Conservation (phyloP, 2,113 vertebrate species). For the Pygoscelis adeliae region DNA sequence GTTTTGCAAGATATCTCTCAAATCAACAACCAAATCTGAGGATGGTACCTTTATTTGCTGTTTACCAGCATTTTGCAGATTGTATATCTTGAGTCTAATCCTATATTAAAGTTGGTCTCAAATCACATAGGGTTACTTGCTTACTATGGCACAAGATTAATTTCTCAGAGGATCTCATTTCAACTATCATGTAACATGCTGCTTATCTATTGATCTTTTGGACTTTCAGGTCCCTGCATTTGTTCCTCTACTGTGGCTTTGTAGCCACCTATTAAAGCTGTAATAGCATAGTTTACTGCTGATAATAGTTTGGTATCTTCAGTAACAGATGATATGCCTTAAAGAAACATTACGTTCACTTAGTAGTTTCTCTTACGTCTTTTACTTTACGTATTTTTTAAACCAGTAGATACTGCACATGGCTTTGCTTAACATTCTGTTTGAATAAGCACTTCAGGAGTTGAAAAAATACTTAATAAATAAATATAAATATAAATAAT, state of each 20-base stretch:
- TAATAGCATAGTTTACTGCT: constrained; percentile 61
- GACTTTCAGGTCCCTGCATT: constrained; percentile 66
- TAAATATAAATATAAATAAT: background rate
- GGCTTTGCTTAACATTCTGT: background rate
- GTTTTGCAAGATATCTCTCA: background rate
- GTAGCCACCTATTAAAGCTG: constrained; percentile 56
- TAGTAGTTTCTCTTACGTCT: constrained; percentile 9
- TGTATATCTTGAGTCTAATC: background rate
- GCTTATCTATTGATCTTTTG: constrained; percentile 60
- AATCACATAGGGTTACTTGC: constrained; percentile 32
- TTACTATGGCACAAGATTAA: constrained; percentile 51
- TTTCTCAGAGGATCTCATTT: constrained; percentile 72
- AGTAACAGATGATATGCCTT: constrained; percentile 5
- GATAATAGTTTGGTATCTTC: constrained; percentile 47
- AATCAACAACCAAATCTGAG: background rate
- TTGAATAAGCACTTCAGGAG: background rate
- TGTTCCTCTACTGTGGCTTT: constrained; percentile 63
- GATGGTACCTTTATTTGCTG: background rate
- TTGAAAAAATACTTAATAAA: background rate
- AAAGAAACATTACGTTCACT: background rate
- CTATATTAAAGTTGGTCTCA: constrained; percentile 40
- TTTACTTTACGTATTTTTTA: background rate
- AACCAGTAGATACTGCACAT: background rate
- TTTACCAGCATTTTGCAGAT: background rate
- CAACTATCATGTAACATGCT: constrained; percentile 55